These are phyloP conservation scores for Dendrocincla fuliginosa DNA, from an alignment of 2,797 vertebrate species.

Conservation along the genomic window DNA sequence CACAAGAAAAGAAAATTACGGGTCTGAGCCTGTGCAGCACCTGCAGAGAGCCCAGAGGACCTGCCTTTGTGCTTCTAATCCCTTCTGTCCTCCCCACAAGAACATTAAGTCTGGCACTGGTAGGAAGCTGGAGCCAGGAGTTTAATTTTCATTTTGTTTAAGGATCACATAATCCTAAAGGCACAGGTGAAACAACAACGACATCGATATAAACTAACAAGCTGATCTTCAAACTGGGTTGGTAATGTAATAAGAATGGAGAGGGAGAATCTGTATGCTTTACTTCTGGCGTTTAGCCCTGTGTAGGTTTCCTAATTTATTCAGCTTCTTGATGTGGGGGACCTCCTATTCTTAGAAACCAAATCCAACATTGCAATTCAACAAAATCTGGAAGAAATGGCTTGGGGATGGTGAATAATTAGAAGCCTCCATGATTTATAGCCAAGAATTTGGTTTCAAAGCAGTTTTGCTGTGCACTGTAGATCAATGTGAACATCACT, in stretches of 20 bases:
- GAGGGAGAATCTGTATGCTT: neutral
- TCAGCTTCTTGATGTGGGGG: neutral
- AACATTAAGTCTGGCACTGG: neutral
- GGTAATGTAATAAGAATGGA: neutral
- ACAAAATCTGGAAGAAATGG: neutral
- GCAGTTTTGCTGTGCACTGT: neutral
- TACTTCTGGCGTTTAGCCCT: neutral
- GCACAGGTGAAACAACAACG: neutral
- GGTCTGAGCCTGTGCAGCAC: neutral
- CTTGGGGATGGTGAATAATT: neutral
- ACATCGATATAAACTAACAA: slow-evolving; percentile 17
- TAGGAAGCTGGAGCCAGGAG: neutral
- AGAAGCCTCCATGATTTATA: neutral
- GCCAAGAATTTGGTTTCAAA: neutral
- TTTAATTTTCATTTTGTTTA: slow-evolving; percentile 44
- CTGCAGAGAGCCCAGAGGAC: slow-evolving; percentile 4
- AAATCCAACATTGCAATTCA: neutral
- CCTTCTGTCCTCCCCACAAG: neutral
- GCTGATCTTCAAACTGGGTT: neutral
- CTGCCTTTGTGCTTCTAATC: neutral
- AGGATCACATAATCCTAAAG: neutral
- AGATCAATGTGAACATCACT: neutral
- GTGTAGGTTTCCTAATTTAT: neutral
- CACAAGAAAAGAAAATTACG: neutral
- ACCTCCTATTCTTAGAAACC: neutral